Base-by-base conservation (phyloP, 1,140 invertebrate genomes). In the Drosophila nebulosa region DNA sequence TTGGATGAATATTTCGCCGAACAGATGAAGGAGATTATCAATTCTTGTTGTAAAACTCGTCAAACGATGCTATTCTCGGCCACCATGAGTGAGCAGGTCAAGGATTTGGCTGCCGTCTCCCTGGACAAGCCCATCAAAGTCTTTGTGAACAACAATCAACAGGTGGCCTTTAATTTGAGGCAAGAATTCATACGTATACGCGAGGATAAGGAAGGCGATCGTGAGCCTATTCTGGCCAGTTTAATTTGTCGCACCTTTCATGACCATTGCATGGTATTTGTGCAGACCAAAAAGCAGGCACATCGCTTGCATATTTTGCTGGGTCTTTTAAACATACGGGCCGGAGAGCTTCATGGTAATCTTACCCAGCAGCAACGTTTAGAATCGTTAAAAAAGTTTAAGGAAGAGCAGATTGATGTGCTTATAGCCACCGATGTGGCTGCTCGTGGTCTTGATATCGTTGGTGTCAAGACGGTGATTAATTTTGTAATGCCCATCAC, bases 21-120 rank as follows among this genome's bases (percentile, higher is more conserved):
- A 75, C 98, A 99, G 92, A 98, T 99, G 97, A 99, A 98, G 88
- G 97, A 99, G 92, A 97, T 99, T 78, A 95, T 98, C 32, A 95
- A 95, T 30, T 96, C 98, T 72, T 99, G 98, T 92, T 94, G 97
- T 2, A 93, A 95, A 39, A 98, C 95, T n/a, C 93, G 98, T n/a
- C 98, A 99, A 92, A 99, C 98, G 0, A 96, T 99, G 93, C 92
- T 99, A 16, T 99, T 99, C 92, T 99, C 98, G 1, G 99, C 99
- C 10, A 99, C 99, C 1, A 99, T 99, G 98, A 99, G 97, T 3
- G 98, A 99, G 53, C 95, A 97, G 92, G 98, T 99, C 0, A 96
- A 97, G 92, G 97, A 99, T 92, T 93, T 99, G 46, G 97, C 97
- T 0, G 94, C 97, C 1, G 95, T 99, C 0, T 99, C 98, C 0